A percentile compares a stretch with the other conserved stretches of the same genome.
phyloP scores from a whole-genome alignment of 2,113 vertebrate species.

The Amia ocellicauda region DNA sequence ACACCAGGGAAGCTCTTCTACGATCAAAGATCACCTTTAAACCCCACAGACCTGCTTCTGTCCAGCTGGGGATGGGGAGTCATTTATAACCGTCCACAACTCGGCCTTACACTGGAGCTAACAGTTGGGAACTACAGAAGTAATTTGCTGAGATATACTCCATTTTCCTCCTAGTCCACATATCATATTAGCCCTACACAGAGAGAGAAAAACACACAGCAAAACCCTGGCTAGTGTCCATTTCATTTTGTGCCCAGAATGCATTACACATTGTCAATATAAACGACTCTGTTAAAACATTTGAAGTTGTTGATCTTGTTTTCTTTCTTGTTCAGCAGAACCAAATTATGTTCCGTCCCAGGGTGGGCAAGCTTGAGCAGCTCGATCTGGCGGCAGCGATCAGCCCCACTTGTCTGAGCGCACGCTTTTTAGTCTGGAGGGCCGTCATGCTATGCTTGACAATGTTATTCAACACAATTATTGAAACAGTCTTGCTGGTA shows the following conservation, averaged over 20 bases:
- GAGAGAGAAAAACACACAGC: background rate
- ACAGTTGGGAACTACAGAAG: no score
- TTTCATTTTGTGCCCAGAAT: no score
- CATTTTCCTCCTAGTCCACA: no score
- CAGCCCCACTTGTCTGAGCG: background rate
- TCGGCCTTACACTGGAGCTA: no score
- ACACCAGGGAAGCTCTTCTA: constrained; percentile 19
- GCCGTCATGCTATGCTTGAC: background rate
- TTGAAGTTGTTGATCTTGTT: no score
- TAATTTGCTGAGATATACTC: no score
- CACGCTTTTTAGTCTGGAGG: background rate
- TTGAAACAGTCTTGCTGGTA: background rate
- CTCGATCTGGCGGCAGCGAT: background rate
- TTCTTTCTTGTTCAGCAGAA: background rate
- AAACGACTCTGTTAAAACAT: no score
- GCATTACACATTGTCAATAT: no score
- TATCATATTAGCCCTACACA: no score
- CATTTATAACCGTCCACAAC: constrained; percentile 47
- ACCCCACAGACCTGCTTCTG: constrained; percentile 59
- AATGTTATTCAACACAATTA: constrained; percentile 6
- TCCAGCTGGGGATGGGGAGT: constrained; percentile 46
- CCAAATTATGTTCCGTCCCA: no score
- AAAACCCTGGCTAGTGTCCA: no score
- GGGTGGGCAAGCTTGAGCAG: no score
- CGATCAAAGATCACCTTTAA: constrained; percentile 38